Evolutionary conservation across 2,113 vertebrate genomes (phyloP), one percentile per base, ranked within the genome.

Genomic region (Myocastor coypus): DNA sequence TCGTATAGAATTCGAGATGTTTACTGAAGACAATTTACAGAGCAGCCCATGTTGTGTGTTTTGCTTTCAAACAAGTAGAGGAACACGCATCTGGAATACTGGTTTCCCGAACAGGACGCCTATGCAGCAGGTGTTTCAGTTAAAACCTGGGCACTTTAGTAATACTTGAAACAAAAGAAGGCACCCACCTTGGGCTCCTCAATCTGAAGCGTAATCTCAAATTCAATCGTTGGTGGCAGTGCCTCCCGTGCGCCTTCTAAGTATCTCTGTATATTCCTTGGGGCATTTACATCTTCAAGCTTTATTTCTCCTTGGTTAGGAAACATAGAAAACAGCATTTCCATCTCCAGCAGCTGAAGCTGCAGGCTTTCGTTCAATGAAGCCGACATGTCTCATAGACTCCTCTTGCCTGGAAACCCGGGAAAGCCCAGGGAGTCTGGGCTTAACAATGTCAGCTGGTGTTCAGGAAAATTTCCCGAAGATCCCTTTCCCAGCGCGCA

Each of bases 251-350:
- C 8, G 4, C 95, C 94, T 34, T 97, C 94, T 95, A 99, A 85
- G 86, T 98, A 98, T 24, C 59, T 94, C 94, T 95, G 97, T 96
- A 98, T 24, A 22, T 94, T 32, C 2, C 94, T 93, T n/a, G 99
- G 91, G 42, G 96, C 96, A 24, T 97, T 98, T 22, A 97, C 96
- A 59, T 98, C 98, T 80, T 98, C 97, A 77, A 99, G 83, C 2
- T 61, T 97, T 37, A 99, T 30, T 93, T 99, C 98, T 22, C 98
- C 98, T 97, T 98, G 98, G 73, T 97, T 97, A 83, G 99, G 98
- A 94, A 99, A 99, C 98, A 98, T 98, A 0, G 98, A 98, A 50
- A 98, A 97, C 17, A 99, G 97, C 98, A 98, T 98, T 97, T 99
- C 98, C 95, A 99, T 87, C 78, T 99, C 98, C 63, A 98, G 89